These are phyloP conservation scores for Eciton burchellii DNA, from an alignment of 1,140 invertebrate genomes.

Conservation along the genomic window DNA sequence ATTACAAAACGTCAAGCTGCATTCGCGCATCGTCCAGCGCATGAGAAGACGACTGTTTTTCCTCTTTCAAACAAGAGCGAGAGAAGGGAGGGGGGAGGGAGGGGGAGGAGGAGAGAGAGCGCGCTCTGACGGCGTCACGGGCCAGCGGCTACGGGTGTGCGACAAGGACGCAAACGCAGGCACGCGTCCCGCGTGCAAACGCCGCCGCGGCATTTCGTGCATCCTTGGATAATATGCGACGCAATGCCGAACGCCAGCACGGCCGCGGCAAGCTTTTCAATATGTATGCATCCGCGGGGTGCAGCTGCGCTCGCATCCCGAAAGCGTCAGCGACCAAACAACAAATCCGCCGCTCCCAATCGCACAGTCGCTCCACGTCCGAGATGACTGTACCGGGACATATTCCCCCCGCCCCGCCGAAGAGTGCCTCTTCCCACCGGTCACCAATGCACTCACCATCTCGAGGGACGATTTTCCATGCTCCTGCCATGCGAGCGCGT, in stretches of 20 bases:
- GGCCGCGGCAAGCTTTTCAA: conserved; percentile 70
- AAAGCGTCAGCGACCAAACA: conserved; percentile 54
- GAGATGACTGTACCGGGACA: conserved; percentile 44
- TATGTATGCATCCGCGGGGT: conserved; percentile 66
- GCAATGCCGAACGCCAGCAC: conserved; percentile 84
- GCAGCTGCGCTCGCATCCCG: conserved; percentile 60
- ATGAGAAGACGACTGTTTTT: background rate
- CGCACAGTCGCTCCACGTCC: background rate
- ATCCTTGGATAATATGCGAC: conserved; percentile 84
- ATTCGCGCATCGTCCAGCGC: conserved; percentile 3
- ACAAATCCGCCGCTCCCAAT: conserved; percentile 26
- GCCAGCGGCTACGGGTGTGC: conserved; percentile 58
- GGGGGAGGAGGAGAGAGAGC: background rate
- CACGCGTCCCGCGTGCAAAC: conserved; percentile 79
- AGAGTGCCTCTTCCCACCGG: conserved; percentile 11
- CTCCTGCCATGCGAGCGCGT: background rate
- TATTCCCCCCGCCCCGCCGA: conserved; percentile 3
- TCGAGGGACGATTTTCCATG: background rate
- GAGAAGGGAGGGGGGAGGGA: background rate
- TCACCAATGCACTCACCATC: background rate
- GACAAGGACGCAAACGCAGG: conserved; percentile 65
- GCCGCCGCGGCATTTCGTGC: conserved; percentile 78
- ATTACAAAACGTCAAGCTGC: background rate
- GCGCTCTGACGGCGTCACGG: conserved; percentile 50
- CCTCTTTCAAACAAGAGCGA: background rate